A percentile compares a stretch with the other conserved stretches of the same genome.
Evolutionary conservation across 2,888 invertebrate genomes (phyloP).

Genomic region (Hypomecis punctinalis): DNA sequence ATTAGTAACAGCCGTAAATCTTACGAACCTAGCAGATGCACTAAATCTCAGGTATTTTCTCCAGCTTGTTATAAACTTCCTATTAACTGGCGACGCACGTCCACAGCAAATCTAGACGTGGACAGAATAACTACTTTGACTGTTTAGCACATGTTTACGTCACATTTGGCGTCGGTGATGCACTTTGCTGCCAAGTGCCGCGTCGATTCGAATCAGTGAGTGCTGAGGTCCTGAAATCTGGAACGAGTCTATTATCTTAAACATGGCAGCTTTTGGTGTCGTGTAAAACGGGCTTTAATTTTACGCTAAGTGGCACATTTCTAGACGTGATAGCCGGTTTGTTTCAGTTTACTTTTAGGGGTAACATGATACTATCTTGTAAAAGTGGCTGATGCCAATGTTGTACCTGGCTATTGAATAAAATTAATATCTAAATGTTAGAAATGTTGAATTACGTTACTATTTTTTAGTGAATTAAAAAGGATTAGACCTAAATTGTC

Average conservation of each 20-base stretch:
- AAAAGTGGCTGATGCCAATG: background rate
- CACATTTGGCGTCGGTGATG: conserved; percentile 67
- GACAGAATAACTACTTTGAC: conserved; percentile 62
- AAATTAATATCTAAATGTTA: background rate
- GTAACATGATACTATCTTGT: conserved; percentile 9
- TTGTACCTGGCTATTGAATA: background rate
- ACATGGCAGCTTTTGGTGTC: conserved; percentile 21
- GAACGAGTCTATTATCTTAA: conserved; percentile 39
- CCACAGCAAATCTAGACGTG: conserved; percentile 62
- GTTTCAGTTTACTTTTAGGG: conserved; percentile 1
- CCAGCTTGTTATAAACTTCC: conserved; percentile 49
- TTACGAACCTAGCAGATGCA: conserved; percentile 11
- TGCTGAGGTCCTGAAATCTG: conserved; percentile 55
- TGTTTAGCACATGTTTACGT: conserved; percentile 59
- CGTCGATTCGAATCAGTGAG: conserved; percentile 47
- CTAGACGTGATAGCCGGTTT: conserved; percentile 4
- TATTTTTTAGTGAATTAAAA: too few species aligned
- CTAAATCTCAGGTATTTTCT: conserved; percentile 40
- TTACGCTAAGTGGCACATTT: conserved; percentile 11
- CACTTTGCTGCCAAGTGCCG: conserved; percentile 65
- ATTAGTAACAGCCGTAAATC: conserved; percentile 3
- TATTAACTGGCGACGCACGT: conserved; percentile 49
- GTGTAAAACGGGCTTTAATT: background rate
- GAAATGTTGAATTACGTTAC: background rate
- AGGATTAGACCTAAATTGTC: too few species aligned